phyloP scores from a whole-genome alignment of 2,113 vertebrate genomes.

The Ailuropoda melanoleuca region DNA sequence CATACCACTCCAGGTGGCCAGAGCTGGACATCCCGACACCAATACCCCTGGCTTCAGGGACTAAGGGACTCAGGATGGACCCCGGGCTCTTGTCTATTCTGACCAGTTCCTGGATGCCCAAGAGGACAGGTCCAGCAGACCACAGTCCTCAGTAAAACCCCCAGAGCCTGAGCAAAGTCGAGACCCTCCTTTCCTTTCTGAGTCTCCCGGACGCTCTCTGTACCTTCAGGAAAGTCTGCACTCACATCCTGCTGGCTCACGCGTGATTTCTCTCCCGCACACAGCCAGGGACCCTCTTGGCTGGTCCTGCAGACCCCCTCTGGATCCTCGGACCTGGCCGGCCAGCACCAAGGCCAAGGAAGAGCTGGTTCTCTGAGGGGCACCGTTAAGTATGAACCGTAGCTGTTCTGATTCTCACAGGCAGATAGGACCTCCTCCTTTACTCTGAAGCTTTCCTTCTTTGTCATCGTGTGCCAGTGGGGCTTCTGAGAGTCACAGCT shows the following conservation, averaged over 20 bases:
- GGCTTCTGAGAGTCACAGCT: not conserved
- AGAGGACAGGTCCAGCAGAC: not conserved
- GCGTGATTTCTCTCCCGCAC: not conserved
- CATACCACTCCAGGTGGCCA: not conserved
- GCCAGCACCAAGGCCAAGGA: not conserved
- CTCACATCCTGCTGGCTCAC: not conserved
- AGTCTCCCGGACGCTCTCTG: not conserved
- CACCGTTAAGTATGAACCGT: not conserved
- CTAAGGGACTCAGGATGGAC: too few species aligned
- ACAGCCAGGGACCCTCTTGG: not conserved
- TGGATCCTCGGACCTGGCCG: not conserved
- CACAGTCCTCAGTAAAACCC: not conserved
- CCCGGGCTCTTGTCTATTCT: not conserved
- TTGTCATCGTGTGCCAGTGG: accelerated
- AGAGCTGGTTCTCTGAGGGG: not conserved
- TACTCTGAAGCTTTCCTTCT: not conserved
- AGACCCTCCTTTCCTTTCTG: too few species aligned
- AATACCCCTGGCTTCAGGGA: not conserved
- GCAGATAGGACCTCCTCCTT: not conserved
- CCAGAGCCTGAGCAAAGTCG: not conserved
- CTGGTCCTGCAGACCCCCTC: not conserved
- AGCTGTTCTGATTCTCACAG: not conserved
- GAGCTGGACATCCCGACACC: too few species aligned
- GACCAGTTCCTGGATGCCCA: not conserved
- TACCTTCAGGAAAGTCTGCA: not conserved